Conservation (phyloP, 1,140 invertebrate genomes). For the Trigoniulus corallinus region DNA sequence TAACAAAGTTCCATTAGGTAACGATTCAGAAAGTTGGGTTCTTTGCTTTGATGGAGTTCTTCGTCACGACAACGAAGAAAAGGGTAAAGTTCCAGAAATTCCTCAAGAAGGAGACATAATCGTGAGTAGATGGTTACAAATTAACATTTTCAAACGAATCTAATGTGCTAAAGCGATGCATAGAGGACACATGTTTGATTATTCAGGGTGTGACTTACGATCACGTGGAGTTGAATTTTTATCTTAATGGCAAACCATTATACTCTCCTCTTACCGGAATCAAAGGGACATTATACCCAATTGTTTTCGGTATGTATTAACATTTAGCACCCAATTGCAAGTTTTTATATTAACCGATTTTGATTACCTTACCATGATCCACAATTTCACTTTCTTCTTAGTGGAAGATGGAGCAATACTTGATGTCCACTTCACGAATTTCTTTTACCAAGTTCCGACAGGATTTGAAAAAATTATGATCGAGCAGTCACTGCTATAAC, state of each 20-base stretch:
- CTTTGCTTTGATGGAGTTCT: conserved; percentile 75
- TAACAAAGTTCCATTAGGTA: conserved; percentile 63
- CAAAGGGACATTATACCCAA: conserved; percentile 79
- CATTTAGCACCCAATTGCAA: no score
- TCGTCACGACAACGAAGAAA: conserved; percentile 60
- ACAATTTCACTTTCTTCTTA: conserved; percentile 47
- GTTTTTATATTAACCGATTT: no score
- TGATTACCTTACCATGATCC: no score
- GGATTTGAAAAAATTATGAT: conserved; percentile 94
- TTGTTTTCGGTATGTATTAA: conserved; percentile 64
- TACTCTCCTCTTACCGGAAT: conserved; percentile 72
- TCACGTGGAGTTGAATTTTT: conserved; percentile 93
- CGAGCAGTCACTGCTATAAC: conserved; percentile 90
- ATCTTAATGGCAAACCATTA: conserved; percentile 74
- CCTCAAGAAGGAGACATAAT: conserved; percentile 88
- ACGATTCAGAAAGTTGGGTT: conserved; percentile 83
- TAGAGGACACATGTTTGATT: no score
- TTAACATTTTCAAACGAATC: not conserved
- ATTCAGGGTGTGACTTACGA: conserved; percentile 76
- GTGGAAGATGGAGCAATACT: conserved; percentile 94
- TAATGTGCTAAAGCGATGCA: no score
- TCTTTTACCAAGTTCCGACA: conserved; percentile 60
- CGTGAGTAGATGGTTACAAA: conserved; percentile 32
- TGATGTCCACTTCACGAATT: conserved; percentile 82
- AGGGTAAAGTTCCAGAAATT: conserved; percentile 43